These are phyloP conservation scores for Iphiclides podalirius DNA, from an alignment of 2,888 invertebrate species.

Conservation along the genomic window DNA sequence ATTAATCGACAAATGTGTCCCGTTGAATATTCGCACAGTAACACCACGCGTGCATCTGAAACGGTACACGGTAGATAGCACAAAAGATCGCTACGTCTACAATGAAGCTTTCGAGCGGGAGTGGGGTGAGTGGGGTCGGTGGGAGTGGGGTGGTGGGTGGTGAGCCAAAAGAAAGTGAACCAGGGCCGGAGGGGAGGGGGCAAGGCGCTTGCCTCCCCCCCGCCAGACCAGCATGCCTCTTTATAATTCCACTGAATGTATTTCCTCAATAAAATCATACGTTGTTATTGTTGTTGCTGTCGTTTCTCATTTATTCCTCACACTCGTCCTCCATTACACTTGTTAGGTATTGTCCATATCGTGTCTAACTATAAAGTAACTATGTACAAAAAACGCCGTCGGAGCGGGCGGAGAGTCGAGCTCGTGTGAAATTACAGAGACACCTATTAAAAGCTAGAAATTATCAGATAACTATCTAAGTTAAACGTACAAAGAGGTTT, in stretches of 20 bases:
- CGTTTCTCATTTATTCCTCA: neutral
- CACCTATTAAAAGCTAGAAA: constrained; percentile 77
- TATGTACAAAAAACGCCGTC: constrained; percentile 58
- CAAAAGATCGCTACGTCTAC: constrained; percentile 45
- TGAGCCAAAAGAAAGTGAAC: constrained; percentile 50
- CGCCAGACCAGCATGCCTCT: constrained; percentile 56
- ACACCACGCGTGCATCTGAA: constrained; percentile 21
- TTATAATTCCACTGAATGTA: constrained; percentile 73
- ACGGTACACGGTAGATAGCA: too few relatives aligned
- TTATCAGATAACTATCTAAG: constrained; percentile 70
- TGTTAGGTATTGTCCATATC: constrained; percentile 80
- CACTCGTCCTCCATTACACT: constrained; percentile 63
- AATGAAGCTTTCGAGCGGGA: constrained; percentile 37
- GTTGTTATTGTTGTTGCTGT: constrained; percentile 32
- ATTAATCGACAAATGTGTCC: too few relatives aligned
- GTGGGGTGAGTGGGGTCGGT: too few relatives aligned
- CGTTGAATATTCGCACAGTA: neutral
- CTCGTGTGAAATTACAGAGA: constrained; percentile 65
- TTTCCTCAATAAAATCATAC: constrained; percentile 74
- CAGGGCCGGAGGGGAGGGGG: constrained; percentile 26
- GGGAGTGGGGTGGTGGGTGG: constrained; percentile 36
- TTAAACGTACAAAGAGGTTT: constrained; percentile 66
- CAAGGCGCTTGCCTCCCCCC: constrained; percentile 32
- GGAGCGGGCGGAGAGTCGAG: constrained; percentile 18
- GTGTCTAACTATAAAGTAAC: constrained; percentile 70